phyloP scores from a whole-genome alignment of 1,140 invertebrate genomes.

The Helicorthomorpha holstii region DNA sequence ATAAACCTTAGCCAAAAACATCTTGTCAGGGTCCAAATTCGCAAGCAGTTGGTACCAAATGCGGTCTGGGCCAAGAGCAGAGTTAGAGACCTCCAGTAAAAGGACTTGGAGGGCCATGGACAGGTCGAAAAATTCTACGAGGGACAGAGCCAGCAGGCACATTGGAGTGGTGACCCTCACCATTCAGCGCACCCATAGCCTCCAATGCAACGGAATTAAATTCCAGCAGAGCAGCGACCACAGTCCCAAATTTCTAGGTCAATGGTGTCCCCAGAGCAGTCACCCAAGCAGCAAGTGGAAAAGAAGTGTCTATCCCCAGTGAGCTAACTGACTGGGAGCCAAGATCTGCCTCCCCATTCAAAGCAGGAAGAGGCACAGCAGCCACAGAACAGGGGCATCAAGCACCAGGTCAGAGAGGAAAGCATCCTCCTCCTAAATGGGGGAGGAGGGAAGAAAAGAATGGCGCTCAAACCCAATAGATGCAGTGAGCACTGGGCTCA shows the following conservation, averaged over 20 bases:
- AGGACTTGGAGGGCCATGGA: background rate
- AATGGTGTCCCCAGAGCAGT: background rate
- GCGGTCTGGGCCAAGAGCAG: slow-evolving; percentile 11
- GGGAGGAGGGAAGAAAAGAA: too few relatives aligned
- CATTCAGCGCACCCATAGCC: slow-evolving; percentile 14
- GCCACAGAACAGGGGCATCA: too few relatives aligned
- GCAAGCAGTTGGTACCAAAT: background rate
- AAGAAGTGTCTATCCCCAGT: slow-evolving; percentile 4
- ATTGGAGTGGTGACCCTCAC: background rate
- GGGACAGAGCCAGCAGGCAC: slow-evolving; percentile 6
- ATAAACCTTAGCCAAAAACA: background rate
- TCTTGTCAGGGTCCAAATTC: background rate
- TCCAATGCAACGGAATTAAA: slow-evolving; percentile 7
- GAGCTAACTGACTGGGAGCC: slow-evolving; percentile 6
- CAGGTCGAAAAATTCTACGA: slow-evolving; percentile 2
- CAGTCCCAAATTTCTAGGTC: slow-evolving; percentile 20
- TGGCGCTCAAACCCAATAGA: too few relatives aligned
- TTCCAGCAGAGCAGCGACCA: slow-evolving; percentile 9
- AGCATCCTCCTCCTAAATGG: too few relatives aligned
- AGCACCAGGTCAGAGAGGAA: too few relatives aligned
- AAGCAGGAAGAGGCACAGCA: background rate
- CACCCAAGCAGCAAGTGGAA: background rate
- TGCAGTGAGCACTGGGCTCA: too few relatives aligned
- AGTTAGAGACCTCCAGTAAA: background rate
- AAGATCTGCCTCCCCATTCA: slow-evolving; percentile 6